phyloP scores from a whole-genome alignment of 2,113 vertebrate species.

The Ptilonorhynchus violaceus region DNA sequence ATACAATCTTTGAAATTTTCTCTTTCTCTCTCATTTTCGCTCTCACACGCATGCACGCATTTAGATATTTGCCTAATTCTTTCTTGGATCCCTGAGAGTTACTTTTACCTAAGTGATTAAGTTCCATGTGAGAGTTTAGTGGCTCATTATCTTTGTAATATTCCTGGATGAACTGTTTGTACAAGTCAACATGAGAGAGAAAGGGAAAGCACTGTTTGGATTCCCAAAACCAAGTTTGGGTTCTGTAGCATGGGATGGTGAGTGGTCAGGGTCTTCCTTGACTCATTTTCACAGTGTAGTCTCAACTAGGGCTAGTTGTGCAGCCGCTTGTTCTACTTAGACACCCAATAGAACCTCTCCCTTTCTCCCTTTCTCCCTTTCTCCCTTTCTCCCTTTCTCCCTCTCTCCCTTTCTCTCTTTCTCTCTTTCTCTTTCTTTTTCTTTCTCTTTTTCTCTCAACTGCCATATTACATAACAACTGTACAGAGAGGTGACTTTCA shows the following conservation, averaged over 20 bases:
- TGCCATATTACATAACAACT: fast-evolving
- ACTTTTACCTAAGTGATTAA: neutral
- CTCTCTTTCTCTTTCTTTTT: neutral
- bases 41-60: fast-evolving
- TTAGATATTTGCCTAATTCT: neutral
- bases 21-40: neutral
- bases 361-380: neutral
- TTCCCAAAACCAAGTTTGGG: neutral
- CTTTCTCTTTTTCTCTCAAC: neutral
- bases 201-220: neutral
- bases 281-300: neutral
- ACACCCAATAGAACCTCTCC: neutral
- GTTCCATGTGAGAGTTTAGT: neutral
- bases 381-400: neutral
- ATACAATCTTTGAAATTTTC: neutral
- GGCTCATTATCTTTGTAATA: neutral
- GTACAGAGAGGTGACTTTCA: neutral
- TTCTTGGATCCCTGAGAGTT: neutral
- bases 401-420: too few relatives aligned
- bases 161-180: neutral
- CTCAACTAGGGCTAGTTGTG: neutral
- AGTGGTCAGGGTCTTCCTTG: neutral
- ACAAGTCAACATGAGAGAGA: neutral
- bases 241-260: neutral
- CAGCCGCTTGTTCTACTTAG: neutral